These are phyloP conservation scores for Simalia tracyae DNA, from an alignment of 2,797 vertebrate species.

Conservation along the genomic window DNA sequence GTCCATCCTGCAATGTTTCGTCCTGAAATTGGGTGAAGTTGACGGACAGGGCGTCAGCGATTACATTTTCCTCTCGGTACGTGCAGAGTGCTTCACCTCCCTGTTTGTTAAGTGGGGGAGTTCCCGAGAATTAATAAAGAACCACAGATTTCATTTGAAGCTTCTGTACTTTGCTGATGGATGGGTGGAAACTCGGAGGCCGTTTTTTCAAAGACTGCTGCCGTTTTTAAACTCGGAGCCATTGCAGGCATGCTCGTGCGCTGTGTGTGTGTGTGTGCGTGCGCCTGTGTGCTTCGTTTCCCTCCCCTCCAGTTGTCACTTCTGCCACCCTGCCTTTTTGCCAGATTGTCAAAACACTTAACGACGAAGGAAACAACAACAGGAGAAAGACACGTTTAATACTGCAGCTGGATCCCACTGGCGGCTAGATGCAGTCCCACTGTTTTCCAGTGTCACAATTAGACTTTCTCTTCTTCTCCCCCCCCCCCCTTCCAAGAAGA, in stretches of 20 bases:
- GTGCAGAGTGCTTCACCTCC: slow-evolving; percentile 63
- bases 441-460: not conserved
- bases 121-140: slow-evolving; percentile 67
- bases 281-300: not conserved
- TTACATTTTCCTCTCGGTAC: slow-evolving; percentile 56
- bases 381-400: not conserved
- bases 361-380: not conserved
- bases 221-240: not conserved
- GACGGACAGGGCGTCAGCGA: slow-evolving; percentile 35
- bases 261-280: not conserved
- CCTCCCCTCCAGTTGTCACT: not conserved
- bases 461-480: too few species aligned
- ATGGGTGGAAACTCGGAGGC: rapidly evolving
- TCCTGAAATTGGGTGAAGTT: slow-evolving; percentile 63
- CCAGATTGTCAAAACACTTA: not conserved
- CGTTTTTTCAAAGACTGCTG: not conserved
- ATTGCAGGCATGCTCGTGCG: not conserved
- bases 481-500: not conserved
- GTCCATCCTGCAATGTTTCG: slow-evolving; percentile 51
- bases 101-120: slow-evolving; percentile 50
- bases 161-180: not conserved
- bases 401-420: not conserved
- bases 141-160: slow-evolving; percentile 17
- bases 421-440: not conserved
- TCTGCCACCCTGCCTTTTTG: not conserved